phyloP scores from a whole-genome alignment of 2,113 vertebrate genomes.

The rat (Rattus norvegicus) region GRCr8 NC_086020.1:200008001-200008500 shows the following conservation, averaged over 20 bases:
- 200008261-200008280: constrained; percentile 66
- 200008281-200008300: constrained; percentile 27
- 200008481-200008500: constrained; percentile 73
- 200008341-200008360: constrained; percentile 68
- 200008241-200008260: constrained; percentile 65
- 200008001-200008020: not conserved
- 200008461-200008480: constrained; percentile 78
- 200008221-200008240: constrained; percentile 58
- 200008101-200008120: not conserved
- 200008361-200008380: constrained; percentile 64
- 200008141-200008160: not conserved
- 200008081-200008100: not conserved
- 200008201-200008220: constrained; percentile 61
- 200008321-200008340: constrained; percentile 76
- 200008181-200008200: constrained; percentile 45
- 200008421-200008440: constrained; percentile 72
- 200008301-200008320: constrained; percentile 54
- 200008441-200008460: constrained; percentile 76
- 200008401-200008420: constrained; percentile 48
- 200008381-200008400: constrained; percentile 44
- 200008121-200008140: not conserved
- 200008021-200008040: not conserved
- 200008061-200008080: constrained; percentile 34
- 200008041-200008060: not conserved
- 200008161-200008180: not conserved